Conservation (phyloP, 2,888 invertebrate species). For the Cyclophora punctaria region DNA sequence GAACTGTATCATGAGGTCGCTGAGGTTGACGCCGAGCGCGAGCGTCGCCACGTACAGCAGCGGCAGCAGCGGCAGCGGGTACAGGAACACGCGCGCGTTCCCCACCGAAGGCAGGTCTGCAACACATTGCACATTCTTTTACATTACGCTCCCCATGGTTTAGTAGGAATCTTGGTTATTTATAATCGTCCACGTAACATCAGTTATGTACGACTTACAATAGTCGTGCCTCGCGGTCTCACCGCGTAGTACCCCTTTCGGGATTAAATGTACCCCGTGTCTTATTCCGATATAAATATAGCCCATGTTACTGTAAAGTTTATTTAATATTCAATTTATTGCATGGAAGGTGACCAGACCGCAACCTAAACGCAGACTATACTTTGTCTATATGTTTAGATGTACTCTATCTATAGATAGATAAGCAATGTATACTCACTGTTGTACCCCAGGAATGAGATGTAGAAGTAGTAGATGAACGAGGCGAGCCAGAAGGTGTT, state of each 20-base stretch:
- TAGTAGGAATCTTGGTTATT: too few relatives aligned
- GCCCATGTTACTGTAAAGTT: background rate
- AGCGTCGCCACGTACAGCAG: conserved; percentile 86
- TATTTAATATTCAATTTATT: background rate
- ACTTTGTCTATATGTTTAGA: too few relatives aligned
- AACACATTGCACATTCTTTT: too few relatives aligned
- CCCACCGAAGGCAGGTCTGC: too few relatives aligned
- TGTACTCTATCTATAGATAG: too few relatives aligned
- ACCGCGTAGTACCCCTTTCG: too few relatives aligned
- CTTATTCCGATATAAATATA: background rate
- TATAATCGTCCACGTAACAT: too few relatives aligned
- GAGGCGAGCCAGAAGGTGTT: conserved; percentile 96
- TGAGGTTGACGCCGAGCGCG: conserved; percentile 88
- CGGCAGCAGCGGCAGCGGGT: conserved; percentile 86
- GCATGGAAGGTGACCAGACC: background rate
- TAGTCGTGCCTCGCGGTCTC: too few relatives aligned
- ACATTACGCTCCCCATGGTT: too few relatives aligned
- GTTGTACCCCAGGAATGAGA: conserved; percentile 97
- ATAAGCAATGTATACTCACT: conserved; percentile 74
- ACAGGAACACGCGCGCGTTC: conserved; percentile 88
- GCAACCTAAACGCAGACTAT: background rate
- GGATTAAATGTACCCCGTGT: background rate
- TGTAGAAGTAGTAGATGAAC: conserved; percentile 93
- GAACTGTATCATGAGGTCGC: conserved; percentile 85
- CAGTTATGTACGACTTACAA: too few relatives aligned